Evolutionary conservation across 2,113 vertebrate genomes (phyloP).

Genomic region (Trematomus loennbergii): DNA sequence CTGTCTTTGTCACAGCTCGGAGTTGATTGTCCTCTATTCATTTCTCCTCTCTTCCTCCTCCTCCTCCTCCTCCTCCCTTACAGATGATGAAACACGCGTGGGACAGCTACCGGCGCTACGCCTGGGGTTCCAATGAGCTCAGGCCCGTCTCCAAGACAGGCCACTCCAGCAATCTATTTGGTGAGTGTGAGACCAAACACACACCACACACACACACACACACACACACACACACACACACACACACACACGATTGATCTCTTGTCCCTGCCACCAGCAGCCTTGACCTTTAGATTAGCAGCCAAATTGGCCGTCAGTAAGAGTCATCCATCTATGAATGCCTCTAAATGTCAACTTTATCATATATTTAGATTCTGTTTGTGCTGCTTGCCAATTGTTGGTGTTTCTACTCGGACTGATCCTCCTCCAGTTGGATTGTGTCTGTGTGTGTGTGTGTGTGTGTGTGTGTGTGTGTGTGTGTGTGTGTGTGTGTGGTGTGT

Average conservation of each 20-base stretch:
- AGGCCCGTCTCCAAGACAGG: slow-evolving; percentile 95
- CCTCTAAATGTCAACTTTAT: slow-evolving; percentile 74
- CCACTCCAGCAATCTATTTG: slow-evolving; percentile 99
- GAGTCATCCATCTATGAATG: slow-evolving; percentile 58
- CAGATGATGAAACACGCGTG: slow-evolving; percentile 99
- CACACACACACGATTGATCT: slow-evolving; percentile 63
- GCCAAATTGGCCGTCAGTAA: slow-evolving; percentile 70
- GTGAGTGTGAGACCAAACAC: slow-evolving; percentile 85
- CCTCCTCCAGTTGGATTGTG: background rate
- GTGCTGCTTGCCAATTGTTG: slow-evolving; percentile 22
- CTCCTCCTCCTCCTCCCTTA: slow-evolving; percentile 16
- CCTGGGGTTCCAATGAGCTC: slow-evolving; percentile 98
- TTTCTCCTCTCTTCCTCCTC: slow-evolving; percentile 13
- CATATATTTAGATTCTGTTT: slow-evolving; percentile 72
- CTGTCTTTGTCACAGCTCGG: background rate
- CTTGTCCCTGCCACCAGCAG: slow-evolving; percentile 53
- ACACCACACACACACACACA: slow-evolving; percentile 31
- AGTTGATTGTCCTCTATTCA: slow-evolving; percentile 44
- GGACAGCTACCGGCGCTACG: slow-evolving; percentile 95
- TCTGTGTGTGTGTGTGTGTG: no score
- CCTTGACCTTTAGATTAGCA: slow-evolving; percentile 76
- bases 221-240: slow-evolving; percentile 30
- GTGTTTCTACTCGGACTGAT: background rate
- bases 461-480: background rate
- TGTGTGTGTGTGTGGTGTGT: no score